Percentiles rank a stretch among this genome's conserved stretches.
phyloP scores from a whole-genome alignment of 1,140 invertebrate genomes.

The Ostrea denselamellosa region DNA sequence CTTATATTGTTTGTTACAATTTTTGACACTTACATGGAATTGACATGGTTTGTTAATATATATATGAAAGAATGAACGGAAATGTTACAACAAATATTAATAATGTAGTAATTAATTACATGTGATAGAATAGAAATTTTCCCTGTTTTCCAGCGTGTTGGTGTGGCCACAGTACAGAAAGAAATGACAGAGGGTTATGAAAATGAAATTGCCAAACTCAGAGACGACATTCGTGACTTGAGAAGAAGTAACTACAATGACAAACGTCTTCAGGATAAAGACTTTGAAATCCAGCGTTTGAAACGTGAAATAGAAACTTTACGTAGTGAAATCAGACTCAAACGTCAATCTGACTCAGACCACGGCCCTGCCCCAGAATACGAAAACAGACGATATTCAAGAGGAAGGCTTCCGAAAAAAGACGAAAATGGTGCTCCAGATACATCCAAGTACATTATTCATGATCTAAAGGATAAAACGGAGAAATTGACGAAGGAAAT shows the following conservation, averaged over 20 bases:
- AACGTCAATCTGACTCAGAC: constrained; percentile 29
- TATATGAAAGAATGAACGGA: no score
- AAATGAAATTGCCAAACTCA: constrained; percentile 35
- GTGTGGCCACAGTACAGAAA: constrained; percentile 36
- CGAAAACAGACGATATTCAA: constrained; percentile 26
- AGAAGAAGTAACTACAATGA: constrained; percentile 34
- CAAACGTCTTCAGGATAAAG: constrained; percentile 31
- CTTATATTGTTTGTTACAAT: no score
- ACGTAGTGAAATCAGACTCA: constrained; percentile 20
- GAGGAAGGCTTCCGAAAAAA: constrained; percentile 8
- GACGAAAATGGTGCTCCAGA: constrained; percentile 37
- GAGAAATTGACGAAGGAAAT: neutral
- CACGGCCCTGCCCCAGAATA: neutral
- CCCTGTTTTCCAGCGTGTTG: constrained; percentile 3
- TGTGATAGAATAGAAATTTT: neutral
- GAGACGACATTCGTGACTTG: constrained; percentile 22
- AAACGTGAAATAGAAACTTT: constrained; percentile 40
- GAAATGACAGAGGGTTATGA: constrained; percentile 25
- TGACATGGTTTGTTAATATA: no score
- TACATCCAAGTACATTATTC: constrained; percentile 39
- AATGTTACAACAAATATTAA: no score
- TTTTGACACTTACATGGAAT: no score
- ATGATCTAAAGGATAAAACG: constrained; percentile 26
- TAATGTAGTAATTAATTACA: no score
- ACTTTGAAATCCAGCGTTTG: constrained; percentile 26